A percentile compares a stretch with the other conserved stretches of the same genome.
Evolutionary conservation across 2,113 vertebrate genomes (phyloP).

Genomic region (Dunckerocampus dactyliophorus): DNA sequence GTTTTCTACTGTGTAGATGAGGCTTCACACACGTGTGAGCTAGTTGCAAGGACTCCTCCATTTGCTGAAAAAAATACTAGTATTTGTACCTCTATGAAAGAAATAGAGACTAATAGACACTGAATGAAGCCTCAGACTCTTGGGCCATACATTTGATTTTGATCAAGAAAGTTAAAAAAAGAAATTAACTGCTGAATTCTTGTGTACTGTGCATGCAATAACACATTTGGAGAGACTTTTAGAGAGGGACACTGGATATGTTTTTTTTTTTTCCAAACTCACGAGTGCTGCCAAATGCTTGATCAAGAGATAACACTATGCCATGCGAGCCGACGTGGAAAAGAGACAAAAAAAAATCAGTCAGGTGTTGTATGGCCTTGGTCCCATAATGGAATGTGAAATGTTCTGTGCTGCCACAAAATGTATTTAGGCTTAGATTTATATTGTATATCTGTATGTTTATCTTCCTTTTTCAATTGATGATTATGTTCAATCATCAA

Average conservation of each 20-base stretch:
- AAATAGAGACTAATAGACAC: constrained; percentile 1
- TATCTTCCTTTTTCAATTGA: constrained; percentile 65
- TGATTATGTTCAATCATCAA: constrained; percentile 63
- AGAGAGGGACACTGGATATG: neutral
- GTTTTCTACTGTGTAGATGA: constrained; percentile 63
- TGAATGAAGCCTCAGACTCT: neutral
- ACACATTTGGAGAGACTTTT: constrained; percentile 28
- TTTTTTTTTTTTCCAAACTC: neutral
- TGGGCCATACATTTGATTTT: neutral
- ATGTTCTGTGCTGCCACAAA: constrained; percentile 75
- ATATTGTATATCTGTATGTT: constrained; percentile 68
- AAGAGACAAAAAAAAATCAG: constrained; percentile 18
- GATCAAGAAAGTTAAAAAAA: neutral
- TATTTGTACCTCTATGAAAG: neutral
- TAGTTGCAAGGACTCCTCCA: constrained; percentile 2
- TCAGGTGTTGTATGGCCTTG: constrained; percentile 67
- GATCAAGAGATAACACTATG: constrained; percentile 45
- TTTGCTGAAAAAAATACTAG: neutral
- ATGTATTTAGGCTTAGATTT: constrained; percentile 72
- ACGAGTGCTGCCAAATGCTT: constrained; percentile 46
- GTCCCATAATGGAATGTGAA: constrained; percentile 71
- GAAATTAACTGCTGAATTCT: constrained; percentile 35
- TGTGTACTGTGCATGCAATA: constrained; percentile 61
- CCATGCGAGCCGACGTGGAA: constrained; percentile 52
- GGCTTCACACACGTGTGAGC: constrained; percentile 14